Evolutionary conservation across 2,888 invertebrate species (phyloP), one percentile per base, ranked within the genome.

Genomic region (Catocala nupta): DNA sequence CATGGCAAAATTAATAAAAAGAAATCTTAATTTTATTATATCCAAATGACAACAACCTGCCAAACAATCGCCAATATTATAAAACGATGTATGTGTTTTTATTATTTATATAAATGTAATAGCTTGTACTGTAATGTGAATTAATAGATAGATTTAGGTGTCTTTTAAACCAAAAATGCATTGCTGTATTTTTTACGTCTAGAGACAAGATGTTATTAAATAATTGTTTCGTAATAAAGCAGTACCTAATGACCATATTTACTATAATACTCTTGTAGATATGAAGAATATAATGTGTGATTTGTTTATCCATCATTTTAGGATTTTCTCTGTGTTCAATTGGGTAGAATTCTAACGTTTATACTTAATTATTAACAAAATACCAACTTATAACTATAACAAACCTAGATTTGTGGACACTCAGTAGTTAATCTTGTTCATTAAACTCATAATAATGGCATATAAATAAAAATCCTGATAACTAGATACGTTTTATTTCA

Each of bases 381-480:
- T 48, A 25, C 5, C 39, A 5, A 39, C 25, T 52, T 36, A 44
- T 34, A 16, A 36, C 12, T 34, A 43, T 25, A 5, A 10, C 59
- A 47, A 59, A 42, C 42, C 25, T 53, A 13, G 33, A 54, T 49
- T 33, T 54, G 45, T 43, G 45, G 34, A 49, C 49, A 49, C 11
- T 51, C 54, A 49, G 54, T 59, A 54, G 54, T 36, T 34, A 34
- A 47, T 70, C 61, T 68, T 70, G 59, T 58, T 69, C 63, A 48
- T 55, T 63, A 52, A 71, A 68, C 48, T 66, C 59, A 50, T 49
- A 49, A 45, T 61, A 61, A 65, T 49, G 59, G 61, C 59, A 71
- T 71, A 52, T 53, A 68, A 68, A 73, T 63, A 73, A 72, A 63
- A 59, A 62, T 61, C 60, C 62, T 66, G 50, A 58, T 61, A 59